Base-by-base conservation (phyloP, 2,888 invertebrate species). In the Hirtodrosophila cameraria region DNA sequence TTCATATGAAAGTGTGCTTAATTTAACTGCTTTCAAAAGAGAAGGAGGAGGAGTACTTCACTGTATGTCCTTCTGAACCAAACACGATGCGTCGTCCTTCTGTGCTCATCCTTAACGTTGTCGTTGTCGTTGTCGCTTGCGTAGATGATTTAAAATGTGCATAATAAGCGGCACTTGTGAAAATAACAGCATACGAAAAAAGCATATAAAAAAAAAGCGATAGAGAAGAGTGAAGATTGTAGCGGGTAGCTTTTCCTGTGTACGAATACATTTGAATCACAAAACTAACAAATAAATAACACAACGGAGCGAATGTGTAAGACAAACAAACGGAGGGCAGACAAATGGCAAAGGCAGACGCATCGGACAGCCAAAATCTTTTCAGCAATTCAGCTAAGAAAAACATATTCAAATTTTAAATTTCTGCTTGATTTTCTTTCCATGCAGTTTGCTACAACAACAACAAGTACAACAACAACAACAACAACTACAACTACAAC, bases 201-300 rank as follows among this genome's bases (percentile, higher is more conserved):
- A 33, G 23, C 30, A 23, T 39, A 15, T 13, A 36, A 39, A 36
- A 46, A 33, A n/a, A 16, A 31, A 23, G 28, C 8, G 15, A 2
- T 7, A 25, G 7, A 12, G 43, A 55, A 43, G 16, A 45, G 28
- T 41, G 41, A 58, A 54, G 49, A 68, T 55, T 64, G 54, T 46
- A 46, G 71, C 8, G 35, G 28, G 43, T 33, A 8, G 16, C 15
- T 53, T 9, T 18, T 13, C n/a, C n/a, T n/a, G 25, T 13, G 48
- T 16, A 35, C 2, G 28, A 70, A 86, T 80, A 86, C 73, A 82
- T 82, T 82, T 82, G 81, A 86, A 82, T 86, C 87, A 62, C 87
- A 83, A 82, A 84, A 85, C 82, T 86, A 82, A 84, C 87, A 82
- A 82, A 81, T 81, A 86, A 84, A 86, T 86, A 81, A 84, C 86